Percentiles rank a stretch among this genome's conserved stretches.
phyloP scores from a whole-genome alignment of 2,797 vertebrate genomes.

The Scleropages formosus region DNA sequence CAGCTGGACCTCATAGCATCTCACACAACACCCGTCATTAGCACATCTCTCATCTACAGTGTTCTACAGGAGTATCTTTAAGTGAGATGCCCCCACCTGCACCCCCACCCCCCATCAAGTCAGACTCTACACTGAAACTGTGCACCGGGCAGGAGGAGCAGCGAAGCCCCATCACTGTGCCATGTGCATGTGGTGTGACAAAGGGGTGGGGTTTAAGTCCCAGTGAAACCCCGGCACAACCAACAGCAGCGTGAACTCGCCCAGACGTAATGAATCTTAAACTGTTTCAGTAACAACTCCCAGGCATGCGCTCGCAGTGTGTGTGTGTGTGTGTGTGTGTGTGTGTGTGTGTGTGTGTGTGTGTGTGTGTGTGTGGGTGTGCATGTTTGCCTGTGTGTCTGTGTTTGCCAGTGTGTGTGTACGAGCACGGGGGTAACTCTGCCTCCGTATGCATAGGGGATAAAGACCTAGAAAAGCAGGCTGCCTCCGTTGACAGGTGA shows the following conservation, averaged over 20 bases:
- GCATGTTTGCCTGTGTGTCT: not conserved
- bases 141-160: too few relatives aligned
- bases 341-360: conserved; percentile 50
- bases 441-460: conserved; percentile 67
- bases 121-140: too few relatives aligned
- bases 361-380: conserved; percentile 52
- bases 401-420: conserved; percentile 41
- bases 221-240: conserved; percentile 35
- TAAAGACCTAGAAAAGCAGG: conserved; percentile 81
- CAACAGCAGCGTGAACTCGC: conserved; percentile 58
- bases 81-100: too few relatives aligned
- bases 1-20: too few relatives aligned
- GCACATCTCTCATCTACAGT: too few relatives aligned
- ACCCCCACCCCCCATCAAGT: too few relatives aligned
- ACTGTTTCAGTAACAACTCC: conserved; percentile 71
- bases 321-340: conserved; percentile 64
- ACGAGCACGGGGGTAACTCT: not conserved
- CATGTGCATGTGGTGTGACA: conserved; percentile 31
- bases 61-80: too few relatives aligned
- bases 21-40: too few relatives aligned
- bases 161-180: not conserved
- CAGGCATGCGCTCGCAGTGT: conserved; percentile 72
- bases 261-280: conserved; percentile 81
- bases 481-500: conserved; percentile 84
- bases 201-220: conserved; percentile 40